Evolutionary conservation across 2,888 invertebrate species (phyloP), one percentile per base, ranked within the genome.

Genomic region (Morpho deidamia): DNA sequence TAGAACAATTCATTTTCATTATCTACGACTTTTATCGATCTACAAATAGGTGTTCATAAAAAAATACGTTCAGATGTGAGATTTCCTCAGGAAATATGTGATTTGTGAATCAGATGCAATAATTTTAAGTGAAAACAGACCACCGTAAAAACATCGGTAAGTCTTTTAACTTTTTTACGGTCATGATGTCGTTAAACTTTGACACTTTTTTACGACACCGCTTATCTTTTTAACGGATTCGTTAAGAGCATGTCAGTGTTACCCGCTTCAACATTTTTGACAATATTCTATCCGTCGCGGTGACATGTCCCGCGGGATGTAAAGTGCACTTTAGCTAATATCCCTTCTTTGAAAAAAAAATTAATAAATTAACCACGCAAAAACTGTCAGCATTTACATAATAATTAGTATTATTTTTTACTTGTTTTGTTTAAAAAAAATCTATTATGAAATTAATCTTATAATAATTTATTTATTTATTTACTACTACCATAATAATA

Each of bases 31-130:
- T 11, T 35, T 35, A 39, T 44, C 40, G 44, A 41, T 41, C 45
- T 53, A 53, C 56, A 53, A 53, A 56, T 56, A 43, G 44, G 41
- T 48, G 48, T 33, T 14, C 44, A 14, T 7, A 10, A 56, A 59
- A 61, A 61, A 60, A 62, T 44, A 51, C 50, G 32, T 47, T 33
- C 43, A 41, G 39, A 62, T 65, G 70, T 71, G 72, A 68, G 71
- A 70, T 78, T 76, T 86, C 87, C 87, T 83, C 68, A 83, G 87
- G 87, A 87, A 75, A 81, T 73, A 59, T 71, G 65, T 72, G 78
- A 83, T 83, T 83, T 81, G 83, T 81, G 71, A 67, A 52, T 56
- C 61, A 60, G 58, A 65, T 69, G 72, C 67, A 69, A 72, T 75
- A 61, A 71, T 70, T 69, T 72, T 84, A 86, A 87, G 86, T 81